Evolutionary conservation across 2,888 invertebrate genomes (phyloP).

Genomic region (Gymnocheta viridis): DNA sequence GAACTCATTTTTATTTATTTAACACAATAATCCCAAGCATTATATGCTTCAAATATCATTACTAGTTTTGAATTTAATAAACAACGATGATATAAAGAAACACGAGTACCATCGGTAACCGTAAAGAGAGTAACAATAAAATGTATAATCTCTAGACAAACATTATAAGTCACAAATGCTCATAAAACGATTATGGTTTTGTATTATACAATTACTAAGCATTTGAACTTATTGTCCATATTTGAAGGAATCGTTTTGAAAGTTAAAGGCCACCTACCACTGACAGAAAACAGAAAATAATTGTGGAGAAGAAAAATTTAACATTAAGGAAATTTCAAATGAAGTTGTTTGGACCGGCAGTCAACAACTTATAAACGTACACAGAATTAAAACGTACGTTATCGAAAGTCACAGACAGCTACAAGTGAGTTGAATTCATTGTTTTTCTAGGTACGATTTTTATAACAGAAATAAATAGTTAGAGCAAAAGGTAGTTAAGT

Average conservation of each 20-base stretch:
- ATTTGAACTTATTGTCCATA: constrained; percentile 49
- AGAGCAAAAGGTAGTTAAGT: not conserved
- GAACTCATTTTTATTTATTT: not conserved
- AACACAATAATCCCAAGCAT: not conserved
- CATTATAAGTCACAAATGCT: constrained; percentile 49
- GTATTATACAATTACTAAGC: constrained; percentile 46
- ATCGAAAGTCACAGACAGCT: not conserved
- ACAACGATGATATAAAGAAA: not conserved
- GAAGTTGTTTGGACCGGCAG: not conserved
- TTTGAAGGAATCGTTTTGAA: constrained; percentile 8
- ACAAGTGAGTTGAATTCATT: constrained; percentile 21
- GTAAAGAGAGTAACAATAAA: not conserved
- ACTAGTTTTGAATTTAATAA: not conserved
- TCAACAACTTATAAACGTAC: constrained; percentile 1
- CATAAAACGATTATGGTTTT: constrained; percentile 55
- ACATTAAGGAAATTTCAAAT: not conserved
- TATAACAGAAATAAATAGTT: constrained; percentile 17
- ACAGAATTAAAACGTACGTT: not conserved
- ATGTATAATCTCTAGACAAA: constrained; percentile 24
- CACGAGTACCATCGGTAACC: not conserved
- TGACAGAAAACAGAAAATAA: constrained; percentile 21
- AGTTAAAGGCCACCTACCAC: constrained; percentile 23
- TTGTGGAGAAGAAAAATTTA: not conserved
- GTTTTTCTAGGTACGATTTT: not conserved
- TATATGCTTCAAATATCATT: not conserved